These are phyloP conservation scores for Sparus aurata DNA, from an alignment of 2,797 vertebrate genomes.

Conservation along the genomic window DNA sequence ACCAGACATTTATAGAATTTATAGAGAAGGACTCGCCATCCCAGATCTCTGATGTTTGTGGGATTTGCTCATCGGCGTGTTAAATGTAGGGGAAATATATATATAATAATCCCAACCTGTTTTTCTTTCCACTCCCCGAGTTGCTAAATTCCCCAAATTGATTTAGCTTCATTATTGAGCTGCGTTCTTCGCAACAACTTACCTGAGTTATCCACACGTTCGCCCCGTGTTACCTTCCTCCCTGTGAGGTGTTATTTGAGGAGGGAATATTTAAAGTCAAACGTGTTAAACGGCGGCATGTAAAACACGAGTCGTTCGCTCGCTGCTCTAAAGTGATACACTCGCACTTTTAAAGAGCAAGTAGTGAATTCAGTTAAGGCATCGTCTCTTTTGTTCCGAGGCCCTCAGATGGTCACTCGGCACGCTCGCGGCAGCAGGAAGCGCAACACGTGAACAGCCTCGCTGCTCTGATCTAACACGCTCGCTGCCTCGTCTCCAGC, in stretches of 20 bases:
- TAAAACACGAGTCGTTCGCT: background rate
- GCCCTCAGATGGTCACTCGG: conserved; percentile 70
- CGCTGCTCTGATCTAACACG: conserved; percentile 57
- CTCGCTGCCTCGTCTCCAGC: conserved; percentile 65
- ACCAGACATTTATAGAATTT: conserved; percentile 86
- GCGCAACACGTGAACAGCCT: conserved; percentile 40
- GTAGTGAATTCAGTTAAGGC: conserved; percentile 17
- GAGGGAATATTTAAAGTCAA: background rate
- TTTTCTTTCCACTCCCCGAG: conserved; percentile 54
- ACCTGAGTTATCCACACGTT: conserved; percentile 26
- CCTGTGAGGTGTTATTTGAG: background rate
- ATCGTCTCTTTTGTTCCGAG: conserved; percentile 30
- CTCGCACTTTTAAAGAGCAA: conserved; percentile 10
- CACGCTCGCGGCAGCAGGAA: conserved; percentile 61
- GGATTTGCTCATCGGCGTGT: conserved; percentile 69
- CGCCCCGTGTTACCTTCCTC: background rate
- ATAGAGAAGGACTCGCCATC: conserved; percentile 77
- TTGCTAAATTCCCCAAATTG: conserved; percentile 59
- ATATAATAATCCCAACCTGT: conserved; percentile 69
- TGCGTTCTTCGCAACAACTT: conserved; percentile 37
- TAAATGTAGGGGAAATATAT: conserved; percentile 58
- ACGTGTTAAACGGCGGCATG: background rate
- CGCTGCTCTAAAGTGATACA: no score
- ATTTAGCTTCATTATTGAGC: conserved; percentile 63
- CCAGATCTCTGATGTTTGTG: conserved; percentile 78